Base-by-base conservation (phyloP, 2,888 invertebrate species). In the Cheiracanthium punctorium region DNA sequence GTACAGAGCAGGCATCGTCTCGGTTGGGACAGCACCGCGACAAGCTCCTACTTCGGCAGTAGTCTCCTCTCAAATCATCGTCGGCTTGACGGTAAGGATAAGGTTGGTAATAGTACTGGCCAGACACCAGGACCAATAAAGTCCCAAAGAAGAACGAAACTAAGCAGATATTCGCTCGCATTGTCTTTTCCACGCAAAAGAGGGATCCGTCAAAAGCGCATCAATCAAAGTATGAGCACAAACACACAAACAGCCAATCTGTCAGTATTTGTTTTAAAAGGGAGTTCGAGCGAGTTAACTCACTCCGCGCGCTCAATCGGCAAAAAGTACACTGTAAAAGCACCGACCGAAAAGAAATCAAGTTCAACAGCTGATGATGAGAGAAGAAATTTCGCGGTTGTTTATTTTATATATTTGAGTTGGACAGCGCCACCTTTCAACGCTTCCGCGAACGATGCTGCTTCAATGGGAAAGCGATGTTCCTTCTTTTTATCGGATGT, bases 1-100 rank as follows among this genome's bases (percentile, higher is more conserved):
- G 95, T 76, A 95, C 94, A 0, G 96, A 94, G 91, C 98, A 98
- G 24, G 94, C 93, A 91, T 98, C 98, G 89, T 94, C 93, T 69
- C 98, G 93, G 71, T 94, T 94, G 0, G 90, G 90, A 91, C 98
- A 98, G 91, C 97, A 97, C 7, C 88, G 89, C n/a, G 48, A 33
- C 0, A 90, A 90, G 0, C 88, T 76, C 7, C 90, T 88, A 0
- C 74, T 87, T 12, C 89, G 88, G 80, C 91, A 91, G 80, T 90
- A 91, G 30, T 90, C 89, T 5, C 91, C 91, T 86, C 88, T 86
- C 74, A 90, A 30, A 48, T 88, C 88, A 28, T 81, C 71, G 1
- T 73, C 77, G 4, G 28, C 29, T 24, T 67, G 52, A n/a, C 70
- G 52, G n/a, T 17, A n/a, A 17, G 14, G 20, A n/a, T 28, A 29